Percentiles rank a stretch among this genome's conserved stretches.
These are phyloP conservation scores for Ctenodactylus gundi DNA, from an alignment of 2,113 vertebrate species.

Conservation along the genomic window DNA sequence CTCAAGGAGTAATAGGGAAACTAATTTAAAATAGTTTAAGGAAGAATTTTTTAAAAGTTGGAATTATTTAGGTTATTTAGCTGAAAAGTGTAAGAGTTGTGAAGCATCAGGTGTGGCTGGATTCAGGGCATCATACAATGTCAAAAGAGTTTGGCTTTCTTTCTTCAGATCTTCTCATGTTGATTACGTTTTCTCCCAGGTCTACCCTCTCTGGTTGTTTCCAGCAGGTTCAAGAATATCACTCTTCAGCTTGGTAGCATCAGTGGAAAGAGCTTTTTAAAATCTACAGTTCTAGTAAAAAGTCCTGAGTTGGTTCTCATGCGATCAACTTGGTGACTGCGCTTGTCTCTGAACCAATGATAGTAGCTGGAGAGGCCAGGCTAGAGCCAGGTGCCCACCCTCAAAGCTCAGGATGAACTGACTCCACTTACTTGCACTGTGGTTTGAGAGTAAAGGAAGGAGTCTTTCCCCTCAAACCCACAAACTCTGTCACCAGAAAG, in stretches of 20 bases:
- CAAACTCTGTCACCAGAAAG: background rate
- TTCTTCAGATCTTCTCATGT: background rate
- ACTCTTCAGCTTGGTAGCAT: background rate
- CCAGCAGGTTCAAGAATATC: background rate
- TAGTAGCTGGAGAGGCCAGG: background rate
- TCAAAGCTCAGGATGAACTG: background rate
- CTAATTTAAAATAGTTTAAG: background rate
- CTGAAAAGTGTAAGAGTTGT: background rate
- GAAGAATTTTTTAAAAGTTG: background rate
- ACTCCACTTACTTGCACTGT: background rate
- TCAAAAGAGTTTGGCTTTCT: background rate
- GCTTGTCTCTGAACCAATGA: background rate
- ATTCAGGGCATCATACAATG: background rate
- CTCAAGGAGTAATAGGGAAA: background rate
- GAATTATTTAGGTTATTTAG: background rate
- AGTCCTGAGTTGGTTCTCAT: background rate
- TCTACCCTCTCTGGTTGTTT: background rate
- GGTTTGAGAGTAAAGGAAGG: background rate
- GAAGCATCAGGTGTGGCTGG: background rate
- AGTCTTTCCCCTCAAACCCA: background rate
- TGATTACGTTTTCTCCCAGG: background rate
- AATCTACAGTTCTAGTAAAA: background rate
- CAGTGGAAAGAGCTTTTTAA: background rate
- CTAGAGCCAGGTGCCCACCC: background rate
- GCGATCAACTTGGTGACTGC: background rate